Percentiles rank a stretch among this genome's conserved stretches.
Conservation (phyloP, 2,888 invertebrate species). For the Abrostola tripartita region DNA sequence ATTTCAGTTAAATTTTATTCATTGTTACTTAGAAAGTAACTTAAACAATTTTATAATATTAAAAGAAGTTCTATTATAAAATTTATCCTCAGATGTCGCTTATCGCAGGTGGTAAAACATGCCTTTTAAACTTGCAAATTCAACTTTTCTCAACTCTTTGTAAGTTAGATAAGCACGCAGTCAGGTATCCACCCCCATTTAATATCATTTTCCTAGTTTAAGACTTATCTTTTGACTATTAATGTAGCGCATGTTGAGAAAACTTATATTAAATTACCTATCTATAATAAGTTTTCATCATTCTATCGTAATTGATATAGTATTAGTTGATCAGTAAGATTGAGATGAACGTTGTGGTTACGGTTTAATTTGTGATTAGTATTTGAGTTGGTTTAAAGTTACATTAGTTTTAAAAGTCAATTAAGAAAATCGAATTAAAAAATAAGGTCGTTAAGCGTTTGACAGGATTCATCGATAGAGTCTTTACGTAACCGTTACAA, state of each 20-base stretch:
- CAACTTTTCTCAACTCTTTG: conserved; percentile 56
- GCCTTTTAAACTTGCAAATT: conserved; percentile 55
- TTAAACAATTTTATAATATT: conserved; percentile 22
- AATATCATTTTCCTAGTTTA: conserved; percentile 28
- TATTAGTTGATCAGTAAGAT: background rate
- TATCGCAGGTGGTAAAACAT: conserved; percentile 58
- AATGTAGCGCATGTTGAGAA: conserved; percentile 3
- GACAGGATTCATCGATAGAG: conserved; percentile 51
- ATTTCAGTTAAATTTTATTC: background rate
- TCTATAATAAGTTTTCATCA: background rate
- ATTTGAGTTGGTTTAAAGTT: conserved; percentile 43
- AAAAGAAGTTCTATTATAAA: conserved; percentile 19
- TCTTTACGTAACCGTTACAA: conserved; percentile 57
- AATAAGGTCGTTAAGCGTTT: conserved; percentile 43
- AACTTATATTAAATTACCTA: conserved; percentile 4
- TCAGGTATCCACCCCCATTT: conserved; percentile 41
- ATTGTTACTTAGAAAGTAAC: background rate
- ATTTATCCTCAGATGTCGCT: conserved; percentile 45
- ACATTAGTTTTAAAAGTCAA: conserved; percentile 49
- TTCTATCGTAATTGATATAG: background rate
- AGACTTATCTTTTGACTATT: conserved; percentile 22
- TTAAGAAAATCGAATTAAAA: conserved; percentile 43
- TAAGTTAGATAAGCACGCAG: conserved; percentile 50
- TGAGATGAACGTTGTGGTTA: conserved; percentile 17
- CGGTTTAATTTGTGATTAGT: conserved; percentile 15